A percentile compares a stretch with the other conserved stretches of the same genome.
Conservation (phyloP, 2,888 invertebrate species). For the Cyclophora albipunctata region DNA sequence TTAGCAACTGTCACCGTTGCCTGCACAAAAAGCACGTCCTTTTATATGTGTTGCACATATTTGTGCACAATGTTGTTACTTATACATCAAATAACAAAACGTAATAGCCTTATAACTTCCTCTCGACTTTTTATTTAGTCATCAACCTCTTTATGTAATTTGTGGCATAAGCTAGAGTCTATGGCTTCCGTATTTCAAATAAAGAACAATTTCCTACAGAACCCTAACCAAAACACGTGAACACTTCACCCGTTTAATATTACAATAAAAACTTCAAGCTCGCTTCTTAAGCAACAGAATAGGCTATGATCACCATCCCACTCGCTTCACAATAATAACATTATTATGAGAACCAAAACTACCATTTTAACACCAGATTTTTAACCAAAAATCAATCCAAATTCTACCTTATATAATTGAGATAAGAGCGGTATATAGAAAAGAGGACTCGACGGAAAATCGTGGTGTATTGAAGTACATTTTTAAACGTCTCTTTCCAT, state of each 20-base stretch:
- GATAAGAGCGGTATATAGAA: slow-evolving; percentile 9
- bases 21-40: no score
- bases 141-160: no score
- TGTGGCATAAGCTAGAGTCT: no score
- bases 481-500: slow-evolving; percentile 64
- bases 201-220: background rate
- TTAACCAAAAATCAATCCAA: background rate
- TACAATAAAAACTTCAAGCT: slow-evolving; percentile 47
- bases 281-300: slow-evolving; percentile 56
- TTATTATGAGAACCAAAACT: slow-evolving; percentile 54
- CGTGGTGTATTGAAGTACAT: slow-evolving; percentile 46
- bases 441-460: slow-evolving; percentile 4
- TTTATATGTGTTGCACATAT: no score
- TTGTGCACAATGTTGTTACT: no score
- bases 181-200: no score
- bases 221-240: slow-evolving; percentile 3
- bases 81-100: no score
- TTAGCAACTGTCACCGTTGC: no score
- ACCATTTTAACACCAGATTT: slow-evolving; percentile 15
- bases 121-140: no score
- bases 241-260: slow-evolving; percentile 27
- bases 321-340: slow-evolving; percentile 64
- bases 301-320: slow-evolving; percentile 64
- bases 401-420: slow-evolving; percentile 15
- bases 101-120: no score